Conservation (phyloP, 2,888 invertebrate genomes). For the Julus scanicus region DNA sequence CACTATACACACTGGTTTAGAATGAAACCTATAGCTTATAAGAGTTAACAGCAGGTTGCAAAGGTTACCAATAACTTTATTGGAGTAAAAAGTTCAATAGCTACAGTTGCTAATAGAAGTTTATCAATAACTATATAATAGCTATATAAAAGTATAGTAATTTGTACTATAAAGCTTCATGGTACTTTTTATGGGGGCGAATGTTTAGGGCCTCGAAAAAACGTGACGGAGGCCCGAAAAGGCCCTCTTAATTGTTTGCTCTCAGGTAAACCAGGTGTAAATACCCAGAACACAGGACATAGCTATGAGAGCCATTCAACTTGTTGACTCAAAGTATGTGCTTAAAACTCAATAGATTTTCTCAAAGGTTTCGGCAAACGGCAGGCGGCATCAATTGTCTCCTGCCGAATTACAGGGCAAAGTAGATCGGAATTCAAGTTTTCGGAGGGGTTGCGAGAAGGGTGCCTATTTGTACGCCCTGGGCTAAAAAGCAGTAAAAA, state of each 20-base stretch:
- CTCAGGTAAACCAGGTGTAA: constrained; percentile 38
- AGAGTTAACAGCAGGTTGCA: no score
- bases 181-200: not conserved
- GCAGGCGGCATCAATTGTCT: constrained; percentile 35
- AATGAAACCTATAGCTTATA: no score
- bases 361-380: constrained; percentile 38
- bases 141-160: no score
- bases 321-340: constrained; percentile 26
- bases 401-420: constrained; percentile 42
- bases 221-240: not conserved
- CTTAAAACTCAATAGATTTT: constrained; percentile 36
- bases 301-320: constrained; percentile 4
- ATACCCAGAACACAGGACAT: not conserved
- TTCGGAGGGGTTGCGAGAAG: constrained; percentile 16
- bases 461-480: not conserved
- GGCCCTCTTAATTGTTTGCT: not conserved
- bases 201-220: not conserved
- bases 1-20: no score
- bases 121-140: no score
- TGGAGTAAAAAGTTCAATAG: no score
- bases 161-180: no score
- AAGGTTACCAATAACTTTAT: no score
- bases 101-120: no score
- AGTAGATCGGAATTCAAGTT: constrained; percentile 36
- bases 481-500: not conserved